Base-by-base conservation (phyloP, 2,888 invertebrate species). In the Mesopsocus fuscifrons region DNA sequence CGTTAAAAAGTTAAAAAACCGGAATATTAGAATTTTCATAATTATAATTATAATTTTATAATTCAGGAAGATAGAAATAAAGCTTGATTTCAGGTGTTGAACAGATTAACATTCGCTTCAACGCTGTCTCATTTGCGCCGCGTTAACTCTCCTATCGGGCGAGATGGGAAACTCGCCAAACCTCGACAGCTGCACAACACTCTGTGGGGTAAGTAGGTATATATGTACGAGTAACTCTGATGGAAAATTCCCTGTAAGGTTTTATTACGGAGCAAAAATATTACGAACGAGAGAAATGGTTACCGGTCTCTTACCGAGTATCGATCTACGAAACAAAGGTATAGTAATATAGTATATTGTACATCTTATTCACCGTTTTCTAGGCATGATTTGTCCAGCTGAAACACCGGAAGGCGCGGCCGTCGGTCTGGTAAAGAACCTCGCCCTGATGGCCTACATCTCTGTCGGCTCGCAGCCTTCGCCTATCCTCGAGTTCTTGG, bases 151-250 rank as follows among this genome's bases (percentile, higher is more conserved):
- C 98, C 98, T 0, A 97, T 99, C 58, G 98, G 98, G 48, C 73
- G 98, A 50, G 98, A 99, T 62, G 98, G 98, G 48, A 99, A 99
- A 68, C 64, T 99, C 52, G 98, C 98, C 1, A 92, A 97, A 59
- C 98, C 98, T 33, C 81, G 99, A 54, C 98, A 99, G 63, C 69
- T 99, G 51, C 98, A 99, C 62, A 99, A 99, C 59, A 98, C 98
- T 0, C 67, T 95, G 43, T 99, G 98, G 98, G 98, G 98, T 35
- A 30, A 45, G 46, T 47, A 41, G n/a, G n/a, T n/a, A n/a, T n/a
- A 18, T 21, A 31, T 41, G 18, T 3, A 20, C 26, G 18, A 22
- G 11, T 8, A 41, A 22, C n/a, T 31, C 13, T 41, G 18, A n/a
- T 3, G 11, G n/a, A 17, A 22, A 23, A 15, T 6, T 42, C 2